Percentiles rank a stretch among this genome's conserved stretches.
phyloP scores from a whole-genome alignment of 2,797 vertebrate genomes.

The Mycteria americana region DNA sequence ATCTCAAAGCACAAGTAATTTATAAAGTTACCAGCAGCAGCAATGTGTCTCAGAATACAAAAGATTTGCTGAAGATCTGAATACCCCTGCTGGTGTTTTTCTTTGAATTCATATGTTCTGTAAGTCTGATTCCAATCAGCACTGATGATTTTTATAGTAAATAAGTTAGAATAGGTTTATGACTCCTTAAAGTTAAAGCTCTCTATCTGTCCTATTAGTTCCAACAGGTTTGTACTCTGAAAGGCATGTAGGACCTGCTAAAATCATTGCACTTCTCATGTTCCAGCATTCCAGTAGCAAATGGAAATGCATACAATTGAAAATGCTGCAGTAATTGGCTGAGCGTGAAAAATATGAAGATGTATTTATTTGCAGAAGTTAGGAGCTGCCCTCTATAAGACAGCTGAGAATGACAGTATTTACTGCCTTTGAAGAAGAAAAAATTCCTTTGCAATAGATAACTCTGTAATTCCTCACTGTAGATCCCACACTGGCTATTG shows the following conservation, averaged over 20 bases:
- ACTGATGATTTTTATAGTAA: not conserved
- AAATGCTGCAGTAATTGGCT: not conserved
- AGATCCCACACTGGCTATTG: not conserved
- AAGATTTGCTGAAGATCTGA: not conserved
- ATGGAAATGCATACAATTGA: not conserved
- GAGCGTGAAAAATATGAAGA: not conserved
- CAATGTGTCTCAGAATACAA: not conserved
- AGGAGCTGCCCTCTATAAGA: not conserved
- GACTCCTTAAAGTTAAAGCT: not conserved
- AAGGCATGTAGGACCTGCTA: not conserved
- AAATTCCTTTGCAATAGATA: not conserved
- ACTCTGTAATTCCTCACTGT: not conserved
- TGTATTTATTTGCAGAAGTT: not conserved
- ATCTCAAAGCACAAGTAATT: not conserved
- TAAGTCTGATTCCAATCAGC: not conserved
- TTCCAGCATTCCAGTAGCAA: not conserved
- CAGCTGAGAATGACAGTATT: not conserved
- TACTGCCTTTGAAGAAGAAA: not conserved
- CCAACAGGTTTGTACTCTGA: not conserved
- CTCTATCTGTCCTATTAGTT: not conserved
- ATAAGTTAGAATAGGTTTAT: not conserved
- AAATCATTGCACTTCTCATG: slow-evolving; percentile 11
- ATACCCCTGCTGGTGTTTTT: not conserved
- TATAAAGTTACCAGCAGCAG: not conserved
- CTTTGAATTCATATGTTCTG: not conserved